phyloP scores from a whole-genome alignment of 92 coral and sea anemone genomes.

The Pocillopora meandrina region DNA sequence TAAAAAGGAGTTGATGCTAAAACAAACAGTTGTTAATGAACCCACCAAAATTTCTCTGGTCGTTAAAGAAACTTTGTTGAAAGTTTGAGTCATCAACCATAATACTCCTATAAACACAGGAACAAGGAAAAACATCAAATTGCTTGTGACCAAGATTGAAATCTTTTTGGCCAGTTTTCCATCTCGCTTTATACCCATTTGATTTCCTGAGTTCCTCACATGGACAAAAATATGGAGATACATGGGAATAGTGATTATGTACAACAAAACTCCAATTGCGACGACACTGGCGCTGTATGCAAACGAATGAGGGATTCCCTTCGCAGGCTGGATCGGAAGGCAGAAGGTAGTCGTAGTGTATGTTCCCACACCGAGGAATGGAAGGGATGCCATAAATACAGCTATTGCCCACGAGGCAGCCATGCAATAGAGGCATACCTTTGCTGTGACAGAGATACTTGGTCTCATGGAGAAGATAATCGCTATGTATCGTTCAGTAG shows the following conservation, averaged over 20 bases:
- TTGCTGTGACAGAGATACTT: slow-evolving; percentile 41
- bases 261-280: slow-evolving; percentile 59
- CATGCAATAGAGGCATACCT: slow-evolving; percentile 36
- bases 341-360: slow-evolving; percentile 84
- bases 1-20: slow-evolving; percentile 70
- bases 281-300: slow-evolving; percentile 68
- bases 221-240: slow-evolving; percentile 67
- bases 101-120: slow-evolving; percentile 67
- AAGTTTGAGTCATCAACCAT: slow-evolving; percentile 68
- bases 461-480: slow-evolving; percentile 73
- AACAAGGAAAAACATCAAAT: slow-evolving; percentile 67
- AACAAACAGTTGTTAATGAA: slow-evolving; percentile 66
- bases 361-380: slow-evolving; percentile 69
- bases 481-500: slow-evolving; percentile 71
- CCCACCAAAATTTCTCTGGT: slow-evolving; percentile 76
- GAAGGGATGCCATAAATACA: slow-evolving; percentile 54
- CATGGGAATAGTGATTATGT: slow-evolving; percentile 63
- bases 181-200: slow-evolving; percentile 76
- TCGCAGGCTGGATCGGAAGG: slow-evolving; percentile 82
- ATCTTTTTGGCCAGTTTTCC: slow-evolving; percentile 72
- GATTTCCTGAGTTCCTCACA: slow-evolving; percentile 66
- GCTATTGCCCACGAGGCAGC: slow-evolving; percentile 59
- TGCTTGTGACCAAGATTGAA: slow-evolving; percentile 65
- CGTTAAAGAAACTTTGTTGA: slow-evolving; percentile 49
- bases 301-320: slow-evolving; percentile 58